Evolutionary conservation across 2,888 invertebrate species (phyloP).

Genomic region (Apoda limacodes): DNA sequence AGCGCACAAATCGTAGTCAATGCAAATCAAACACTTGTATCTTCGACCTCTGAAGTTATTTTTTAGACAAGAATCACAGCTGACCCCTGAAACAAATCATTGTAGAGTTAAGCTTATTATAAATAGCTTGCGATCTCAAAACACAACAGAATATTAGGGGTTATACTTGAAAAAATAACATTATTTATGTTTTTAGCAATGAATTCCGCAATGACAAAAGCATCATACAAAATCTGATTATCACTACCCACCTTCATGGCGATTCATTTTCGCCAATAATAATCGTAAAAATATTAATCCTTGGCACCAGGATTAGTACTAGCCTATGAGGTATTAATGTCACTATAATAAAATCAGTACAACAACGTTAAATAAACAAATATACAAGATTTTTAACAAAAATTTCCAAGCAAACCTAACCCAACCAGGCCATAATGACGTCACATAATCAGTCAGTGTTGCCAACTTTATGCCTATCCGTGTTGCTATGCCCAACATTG

Average conservation of each 20-base stretch:
- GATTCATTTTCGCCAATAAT: constrained; percentile 83
- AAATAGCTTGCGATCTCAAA: no score
- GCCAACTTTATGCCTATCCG: constrained; percentile 23
- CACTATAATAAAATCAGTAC: constrained; percentile 66
- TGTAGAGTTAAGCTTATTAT: no score
- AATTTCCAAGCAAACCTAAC: constrained; percentile 78
- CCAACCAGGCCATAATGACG: constrained; percentile 78
- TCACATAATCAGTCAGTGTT: constrained; percentile 55
- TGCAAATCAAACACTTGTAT: constrained; percentile 99
- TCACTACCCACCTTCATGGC: constrained; percentile 90
- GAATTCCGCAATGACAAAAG: constrained; percentile 60
- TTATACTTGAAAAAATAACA: constrained; percentile 21
- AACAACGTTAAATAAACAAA: constrained; percentile 71
- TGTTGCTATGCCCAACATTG: no score
- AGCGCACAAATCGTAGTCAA: constrained; percentile 98
- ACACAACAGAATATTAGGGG: constrained; percentile 19
- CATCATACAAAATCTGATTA: constrained; percentile 68
- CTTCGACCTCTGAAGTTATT: constrained; percentile 97
- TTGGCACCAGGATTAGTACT: constrained; percentile 60
- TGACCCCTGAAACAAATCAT: constrained; percentile 85
- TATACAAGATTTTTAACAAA: constrained; percentile 75
- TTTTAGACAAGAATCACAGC: constrained; percentile 99
- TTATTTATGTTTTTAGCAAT: constrained; percentile 33
- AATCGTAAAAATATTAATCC: constrained; percentile 54
- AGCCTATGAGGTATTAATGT: constrained; percentile 64